Base-by-base conservation (phyloP, 2,797 vertebrate species). In the Gallinago solitaria region DNA sequence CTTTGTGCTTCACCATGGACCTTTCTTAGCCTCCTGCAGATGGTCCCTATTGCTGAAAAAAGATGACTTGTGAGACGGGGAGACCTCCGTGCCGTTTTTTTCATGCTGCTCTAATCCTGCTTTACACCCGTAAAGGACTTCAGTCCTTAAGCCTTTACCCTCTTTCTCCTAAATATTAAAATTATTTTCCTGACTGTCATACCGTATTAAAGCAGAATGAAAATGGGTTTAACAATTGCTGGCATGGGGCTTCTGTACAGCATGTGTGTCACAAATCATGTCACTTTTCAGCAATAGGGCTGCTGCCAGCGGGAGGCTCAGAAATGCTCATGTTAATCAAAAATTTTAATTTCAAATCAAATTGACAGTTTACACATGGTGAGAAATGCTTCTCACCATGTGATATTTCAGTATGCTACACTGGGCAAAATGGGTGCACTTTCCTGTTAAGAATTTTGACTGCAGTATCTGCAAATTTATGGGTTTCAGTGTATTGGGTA, bases 261-360 rank as follows among this genome's bases (percentile, higher is more conserved):
- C 94, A 96, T 97, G 95, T 92, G 93, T 97, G 96, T 97, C 96
- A 97, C 97, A 97, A 97, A 97, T 97, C 96, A 97, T 97, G 96
- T 97, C 96, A 96, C 95, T 97, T 97, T 97, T 96, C 94, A 96
- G 97, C 96, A 97, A 96, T 96, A 91, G 95, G 92, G 96, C 96
- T 97, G 96, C 93, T 97, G 96, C 93, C 94, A 96, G 96, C 96
- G 90, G 95, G 97, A 97, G 96, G 96, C 96, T 97, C 93, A 97
- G 96, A 97, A 97, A 97, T 94, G 94, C 94, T 97, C 94, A 87
- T 97, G 97, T 97, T 97, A 97, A 97, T 97, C 95, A 96, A 97
- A 96, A 97, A 95, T 93, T 96, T 97, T 97, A 97, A 97, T 97
- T 97, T 97, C 97, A 97, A 97, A 97, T 97, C 97, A 97, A 96